Evolutionary conservation across 1,140 invertebrate species (phyloP).

Genomic region (Dermatophagoides farinae): DNA sequence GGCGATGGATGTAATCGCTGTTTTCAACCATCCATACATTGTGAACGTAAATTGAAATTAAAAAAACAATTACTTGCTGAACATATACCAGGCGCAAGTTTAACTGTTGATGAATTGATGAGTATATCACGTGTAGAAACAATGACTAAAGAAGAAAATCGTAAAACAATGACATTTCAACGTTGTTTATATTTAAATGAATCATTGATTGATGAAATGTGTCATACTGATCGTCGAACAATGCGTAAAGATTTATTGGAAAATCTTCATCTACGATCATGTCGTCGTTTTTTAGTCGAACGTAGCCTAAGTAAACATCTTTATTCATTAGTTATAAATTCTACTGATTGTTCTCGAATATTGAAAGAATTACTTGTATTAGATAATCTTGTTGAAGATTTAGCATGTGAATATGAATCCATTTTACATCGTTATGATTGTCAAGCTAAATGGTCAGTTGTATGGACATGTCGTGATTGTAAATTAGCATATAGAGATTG

Average conservation of each 20-base stretch:
- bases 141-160: not conserved
- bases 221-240: not conserved
- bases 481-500: slow-evolving; percentile 21
- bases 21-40: not conserved
- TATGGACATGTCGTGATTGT: slow-evolving; percentile 17
- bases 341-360: not conserved
- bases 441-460: slow-evolving; percentile 15
- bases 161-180: not conserved
- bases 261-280: not conserved
- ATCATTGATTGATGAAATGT: not conserved
- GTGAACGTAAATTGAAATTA: not conserved
- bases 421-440: slow-evolving; percentile 16
- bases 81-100: too few relatives aligned
- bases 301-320: not conserved
- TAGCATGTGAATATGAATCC: slow-evolving; percentile 10
- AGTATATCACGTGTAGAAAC: too few relatives aligned
- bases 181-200: not conserved
- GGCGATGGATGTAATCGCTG: not conserved
- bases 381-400: slow-evolving; percentile 11
- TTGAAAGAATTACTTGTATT: not conserved
- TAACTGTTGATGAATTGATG: too few relatives aligned
- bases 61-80: too few relatives aligned
- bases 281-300: not conserved
- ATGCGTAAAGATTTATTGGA: not conserved
- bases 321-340: not conserved